Conservation (phyloP, 1,140 invertebrate species). For the Eriocheir sinensis region DNA sequence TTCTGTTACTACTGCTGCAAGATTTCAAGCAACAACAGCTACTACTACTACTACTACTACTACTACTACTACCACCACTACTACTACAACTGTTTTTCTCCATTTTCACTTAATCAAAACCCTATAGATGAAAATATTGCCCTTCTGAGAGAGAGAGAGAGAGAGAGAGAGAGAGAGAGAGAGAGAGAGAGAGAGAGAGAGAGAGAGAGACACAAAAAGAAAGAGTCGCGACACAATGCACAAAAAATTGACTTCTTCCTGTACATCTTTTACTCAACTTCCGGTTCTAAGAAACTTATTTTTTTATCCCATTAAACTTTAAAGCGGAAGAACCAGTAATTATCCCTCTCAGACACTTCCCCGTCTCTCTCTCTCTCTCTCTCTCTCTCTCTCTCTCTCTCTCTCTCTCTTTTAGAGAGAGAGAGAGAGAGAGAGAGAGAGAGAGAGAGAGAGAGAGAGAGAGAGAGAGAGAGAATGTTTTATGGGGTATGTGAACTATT, state of each 20-base stretch:
- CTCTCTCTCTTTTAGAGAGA: too few relatives aligned
- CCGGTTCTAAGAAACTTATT: background rate
- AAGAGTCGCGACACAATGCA: background rate
- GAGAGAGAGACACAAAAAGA: background rate
- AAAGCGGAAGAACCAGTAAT: background rate
- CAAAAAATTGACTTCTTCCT: background rate
- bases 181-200: conserved; percentile 3
- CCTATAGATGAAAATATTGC: too few relatives aligned
- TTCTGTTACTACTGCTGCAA: too few relatives aligned
- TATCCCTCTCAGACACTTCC: background rate
- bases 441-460: too few relatives aligned
- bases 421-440: conserved; percentile 9
- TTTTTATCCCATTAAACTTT: background rate
- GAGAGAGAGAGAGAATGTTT: too few relatives aligned
- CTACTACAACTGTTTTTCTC: background rate
- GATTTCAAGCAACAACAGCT: too few relatives aligned
- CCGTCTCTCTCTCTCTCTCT: background rate
- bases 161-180: background rate
- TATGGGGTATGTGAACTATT: conserved; percentile 25
- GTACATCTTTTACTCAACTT: background rate
- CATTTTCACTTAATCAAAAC: too few relatives aligned
- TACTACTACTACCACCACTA: background rate
- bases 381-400: background rate
- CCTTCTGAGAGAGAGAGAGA: background rate
- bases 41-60: too few relatives aligned